Evolutionary conservation across 2,888 invertebrate species (phyloP), one percentile per base, ranked within the genome.

Genomic region (Maniola hyperantus): DNA sequence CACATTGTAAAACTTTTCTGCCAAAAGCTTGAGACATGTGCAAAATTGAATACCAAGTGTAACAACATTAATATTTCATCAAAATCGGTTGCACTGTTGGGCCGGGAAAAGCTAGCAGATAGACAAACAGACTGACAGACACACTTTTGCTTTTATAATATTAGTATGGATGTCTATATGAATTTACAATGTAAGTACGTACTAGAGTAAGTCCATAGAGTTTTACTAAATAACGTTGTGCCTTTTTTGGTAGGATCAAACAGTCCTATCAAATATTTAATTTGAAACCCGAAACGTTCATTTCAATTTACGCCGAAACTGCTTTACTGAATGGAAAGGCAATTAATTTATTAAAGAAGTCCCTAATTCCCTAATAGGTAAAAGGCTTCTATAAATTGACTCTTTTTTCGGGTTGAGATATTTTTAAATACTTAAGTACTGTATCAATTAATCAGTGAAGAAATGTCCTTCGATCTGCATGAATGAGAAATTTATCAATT

Each of bases 281-380:
- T 54, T 54, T 34, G 54, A 36, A 54, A 36, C 51, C 51, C 51
- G 26, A 53, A 13, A 54, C 54, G 34, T 54, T 54, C 15, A 54
- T 54, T 54, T 54, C 54, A 54, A 54, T 54, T 36, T 15, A 54
- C 54, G 34, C 36, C 15, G n/a, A 34, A 54, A 36, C n/a, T 34
- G 54, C 34, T 54, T 34, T n/a, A 36, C 34, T n/a, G 34, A n/a
- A 34, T 54, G 34, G 34, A 34, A 54, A 54, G 15, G 54, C 54
- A 54, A 34, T 54, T 54, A 34, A 34, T 54, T 54, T 7, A 15
- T 54, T 34, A 10, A 54, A 54, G 15, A 57, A 50, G 10, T 51
- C 48, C 54, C 36, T 15, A 34, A 54, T 15, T 15, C 54, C 54
- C n/a, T 34, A 34, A 54, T 54, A 36, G 54, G 54, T 15, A 2